phyloP scores from a whole-genome alignment of 2,797 vertebrate genomes.

The Enteromius paludinosus region DNA sequence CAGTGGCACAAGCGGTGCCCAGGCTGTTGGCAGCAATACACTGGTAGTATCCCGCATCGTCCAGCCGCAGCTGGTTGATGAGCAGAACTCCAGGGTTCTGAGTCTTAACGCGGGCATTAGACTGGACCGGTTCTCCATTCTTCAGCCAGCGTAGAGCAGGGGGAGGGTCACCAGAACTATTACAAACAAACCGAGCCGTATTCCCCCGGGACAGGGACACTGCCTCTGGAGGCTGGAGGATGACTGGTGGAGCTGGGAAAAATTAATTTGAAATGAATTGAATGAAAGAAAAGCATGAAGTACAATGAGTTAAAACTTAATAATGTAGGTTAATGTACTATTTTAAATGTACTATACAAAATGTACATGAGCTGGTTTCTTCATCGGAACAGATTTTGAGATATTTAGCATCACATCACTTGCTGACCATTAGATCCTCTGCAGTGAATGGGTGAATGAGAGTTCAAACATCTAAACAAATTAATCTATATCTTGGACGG shows the following conservation, averaged over 20 bases:
- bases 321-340: neutral
- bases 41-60: constrained; percentile 95
- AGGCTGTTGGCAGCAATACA: constrained; percentile 92
- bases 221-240: constrained; percentile 91
- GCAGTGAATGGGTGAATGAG: neutral
- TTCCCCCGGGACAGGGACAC: constrained; percentile 93
- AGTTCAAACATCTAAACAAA: neutral
- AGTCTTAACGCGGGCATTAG: constrained; percentile 88
- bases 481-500: neutral
- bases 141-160: constrained; percentile 89
- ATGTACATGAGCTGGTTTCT: neutral
- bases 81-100: constrained; percentile 91
- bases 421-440: neutral
- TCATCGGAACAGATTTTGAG: neutral
- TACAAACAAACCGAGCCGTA: constrained; percentile 94
- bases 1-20: constrained; percentile 90
- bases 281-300: no score
- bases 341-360: neutral
- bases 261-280: neutral
- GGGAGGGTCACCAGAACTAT: constrained; percentile 89
- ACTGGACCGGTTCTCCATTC: constrained; percentile 84
- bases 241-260: constrained; percentile 87
- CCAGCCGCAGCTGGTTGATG: constrained; percentile 93
- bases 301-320: no score
- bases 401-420: neutral